Evolutionary conservation across 1,140 invertebrate genomes (phyloP).

Genomic region (Semibalanus balanoides): DNA sequence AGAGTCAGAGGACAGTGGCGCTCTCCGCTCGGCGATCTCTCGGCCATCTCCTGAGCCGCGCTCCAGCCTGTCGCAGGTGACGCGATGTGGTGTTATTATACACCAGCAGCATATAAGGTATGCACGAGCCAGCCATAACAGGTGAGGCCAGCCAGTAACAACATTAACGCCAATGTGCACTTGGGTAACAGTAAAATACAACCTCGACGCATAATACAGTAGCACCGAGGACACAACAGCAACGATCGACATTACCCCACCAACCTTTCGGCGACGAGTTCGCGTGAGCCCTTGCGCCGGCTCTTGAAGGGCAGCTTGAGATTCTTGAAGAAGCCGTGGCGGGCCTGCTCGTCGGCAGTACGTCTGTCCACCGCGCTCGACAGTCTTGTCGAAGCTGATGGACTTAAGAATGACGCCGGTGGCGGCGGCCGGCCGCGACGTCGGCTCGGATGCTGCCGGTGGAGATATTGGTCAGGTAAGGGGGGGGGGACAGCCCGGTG

Average conservation of each 20-base stretch:
- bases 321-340: slow-evolving; percentile 49
- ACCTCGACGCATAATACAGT: too few relatives aligned
- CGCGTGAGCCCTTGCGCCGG: slow-evolving; percentile 12
- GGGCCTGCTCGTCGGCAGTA: slow-evolving; percentile 44
- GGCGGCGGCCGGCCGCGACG: slow-evolving; percentile 28
- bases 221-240: too few relatives aligned
- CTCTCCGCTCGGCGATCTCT: slow-evolving; percentile 9
- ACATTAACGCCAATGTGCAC: too few relatives aligned
- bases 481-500: too few relatives aligned
- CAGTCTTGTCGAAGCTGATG: slow-evolving; percentile 80
- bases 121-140: too few relatives aligned
- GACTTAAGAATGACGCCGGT: slow-evolving; percentile 79
- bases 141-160: too few relatives aligned
- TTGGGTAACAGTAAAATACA: too few relatives aligned
- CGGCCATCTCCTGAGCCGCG: background rate
- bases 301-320: slow-evolving; percentile 40
- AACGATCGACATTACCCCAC: background rate
- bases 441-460: background rate
- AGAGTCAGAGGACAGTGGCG: slow-evolving; percentile 14
- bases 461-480: too few relatives aligned
- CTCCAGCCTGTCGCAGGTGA: background rate
- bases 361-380: slow-evolving; percentile 54
- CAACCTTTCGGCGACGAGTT: background rate
- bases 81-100: too few relatives aligned
- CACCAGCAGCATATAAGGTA: too few relatives aligned